phyloP scores from a whole-genome alignment of 2,113 vertebrate species.

The Erythrolamprus reginae region DNA sequence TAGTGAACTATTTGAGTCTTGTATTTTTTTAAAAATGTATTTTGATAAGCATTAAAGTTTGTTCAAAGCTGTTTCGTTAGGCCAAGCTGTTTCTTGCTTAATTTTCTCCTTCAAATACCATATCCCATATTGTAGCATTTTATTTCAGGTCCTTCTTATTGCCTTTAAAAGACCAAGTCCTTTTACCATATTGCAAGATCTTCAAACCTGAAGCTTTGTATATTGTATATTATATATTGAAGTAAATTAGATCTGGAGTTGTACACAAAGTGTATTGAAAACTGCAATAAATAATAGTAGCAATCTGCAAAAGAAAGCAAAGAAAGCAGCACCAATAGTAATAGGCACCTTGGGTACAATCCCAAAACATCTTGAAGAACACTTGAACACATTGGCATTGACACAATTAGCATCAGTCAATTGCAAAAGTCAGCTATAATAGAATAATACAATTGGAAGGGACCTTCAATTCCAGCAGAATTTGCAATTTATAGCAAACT shows the following conservation, averaged over 20 bases:
- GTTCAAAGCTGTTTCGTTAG: background rate
- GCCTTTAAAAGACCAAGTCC: background rate
- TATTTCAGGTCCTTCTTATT: background rate
- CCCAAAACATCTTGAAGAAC: background rate
- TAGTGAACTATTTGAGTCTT: background rate
- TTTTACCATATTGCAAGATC: background rate
- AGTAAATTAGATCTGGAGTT: background rate
- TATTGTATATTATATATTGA: too few species aligned
- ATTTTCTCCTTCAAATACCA: background rate
- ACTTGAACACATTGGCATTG: background rate
- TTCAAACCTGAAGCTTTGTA: background rate
- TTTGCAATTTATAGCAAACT: too few species aligned
- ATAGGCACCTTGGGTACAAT: background rate
- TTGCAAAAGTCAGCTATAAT: background rate
- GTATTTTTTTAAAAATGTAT: background rate
- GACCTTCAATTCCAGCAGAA: too few species aligned
- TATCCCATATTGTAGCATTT: background rate
- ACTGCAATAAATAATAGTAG: background rate
- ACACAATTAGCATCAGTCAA: background rate
- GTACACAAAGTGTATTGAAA: background rate
- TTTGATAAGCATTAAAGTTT: background rate
- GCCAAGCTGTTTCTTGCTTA: background rate
- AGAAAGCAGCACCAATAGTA: background rate
- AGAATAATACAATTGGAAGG: too few species aligned
- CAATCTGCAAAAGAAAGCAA: background rate